Conservation (phyloP, 1,140 invertebrate genomes). For the Drosophila asahinai region DNA sequence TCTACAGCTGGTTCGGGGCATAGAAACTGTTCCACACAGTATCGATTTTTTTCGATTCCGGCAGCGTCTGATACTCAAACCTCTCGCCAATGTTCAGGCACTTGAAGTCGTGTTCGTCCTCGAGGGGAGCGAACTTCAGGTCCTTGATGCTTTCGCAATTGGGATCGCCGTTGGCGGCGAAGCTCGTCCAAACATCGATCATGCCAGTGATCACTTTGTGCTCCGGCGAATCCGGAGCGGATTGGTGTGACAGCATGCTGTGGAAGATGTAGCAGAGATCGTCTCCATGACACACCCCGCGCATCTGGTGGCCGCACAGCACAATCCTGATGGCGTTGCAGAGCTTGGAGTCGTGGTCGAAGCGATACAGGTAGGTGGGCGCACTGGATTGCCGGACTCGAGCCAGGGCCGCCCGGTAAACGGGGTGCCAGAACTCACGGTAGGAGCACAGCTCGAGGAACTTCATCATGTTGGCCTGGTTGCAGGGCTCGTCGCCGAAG, state of each 20-base stretch:
- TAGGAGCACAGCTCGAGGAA: constrained; percentile 80
- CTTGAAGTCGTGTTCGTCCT: constrained; percentile 61
- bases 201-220: constrained; percentile 84
- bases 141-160: constrained; percentile 67
- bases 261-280: constrained; percentile 89
- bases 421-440: constrained; percentile 85
- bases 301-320: constrained; percentile 71
- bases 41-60: constrained; percentile 81
- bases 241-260: constrained; percentile 84
- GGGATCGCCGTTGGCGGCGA: constrained; percentile 83
- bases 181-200: constrained; percentile 85
- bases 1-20: constrained; percentile 39
- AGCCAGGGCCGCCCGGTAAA: constrained; percentile 75
- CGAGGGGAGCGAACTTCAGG: constrained; percentile 77
- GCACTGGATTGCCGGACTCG: constrained; percentile 67
- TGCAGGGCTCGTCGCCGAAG: constrained; percentile 71
- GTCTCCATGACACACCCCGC: constrained; percentile 88
- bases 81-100: constrained; percentile 85
- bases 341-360: constrained; percentile 82
- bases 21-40: constrained; percentile 85
- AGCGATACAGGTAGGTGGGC: constrained; percentile 85
- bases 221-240: constrained; percentile 70
- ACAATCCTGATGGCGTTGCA: constrained; percentile 76
- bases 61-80: constrained; percentile 76
- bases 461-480: constrained; percentile 66